These are phyloP conservation scores for Stomatorhinus ivindoensis DNA, from an alignment of 2,113 vertebrate genomes.

Conservation along the genomic window DNA sequence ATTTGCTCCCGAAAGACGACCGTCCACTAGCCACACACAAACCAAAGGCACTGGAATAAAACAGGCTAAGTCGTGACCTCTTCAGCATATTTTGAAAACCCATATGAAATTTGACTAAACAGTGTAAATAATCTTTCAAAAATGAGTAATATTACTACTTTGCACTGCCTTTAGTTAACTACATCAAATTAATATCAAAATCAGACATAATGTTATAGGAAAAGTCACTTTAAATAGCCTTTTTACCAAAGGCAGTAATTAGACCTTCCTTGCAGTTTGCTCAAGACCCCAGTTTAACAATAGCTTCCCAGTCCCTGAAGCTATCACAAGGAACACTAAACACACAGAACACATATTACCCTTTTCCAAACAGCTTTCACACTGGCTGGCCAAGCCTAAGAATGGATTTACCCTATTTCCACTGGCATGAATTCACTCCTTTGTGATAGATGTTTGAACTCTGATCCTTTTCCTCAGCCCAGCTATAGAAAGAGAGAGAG, in stretches of 20 bases:
- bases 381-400: background rate
- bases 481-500: background rate
- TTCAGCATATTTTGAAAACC: background rate
- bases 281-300: background rate
- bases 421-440: background rate
- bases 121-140: background rate
- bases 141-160: background rate
- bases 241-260: constrained; percentile 6
- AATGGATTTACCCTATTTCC: constrained; percentile 2
- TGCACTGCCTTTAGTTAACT: background rate
- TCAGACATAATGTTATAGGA: background rate
- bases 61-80: background rate
- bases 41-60: background rate
- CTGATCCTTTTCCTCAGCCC: background rate
- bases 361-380: background rate
- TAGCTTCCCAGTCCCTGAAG: background rate
- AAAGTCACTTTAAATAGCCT: background rate
- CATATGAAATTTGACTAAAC: background rate
- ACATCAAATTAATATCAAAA: background rate
- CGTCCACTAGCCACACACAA: background rate
- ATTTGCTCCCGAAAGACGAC: background rate
- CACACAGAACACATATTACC: background rate
- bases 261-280: background rate
- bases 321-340: background rate
- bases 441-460: background rate